These are phyloP conservation scores for Schizaphis graminum DNA, from an alignment of 2,888 invertebrate species.

Conservation along the genomic window DNA sequence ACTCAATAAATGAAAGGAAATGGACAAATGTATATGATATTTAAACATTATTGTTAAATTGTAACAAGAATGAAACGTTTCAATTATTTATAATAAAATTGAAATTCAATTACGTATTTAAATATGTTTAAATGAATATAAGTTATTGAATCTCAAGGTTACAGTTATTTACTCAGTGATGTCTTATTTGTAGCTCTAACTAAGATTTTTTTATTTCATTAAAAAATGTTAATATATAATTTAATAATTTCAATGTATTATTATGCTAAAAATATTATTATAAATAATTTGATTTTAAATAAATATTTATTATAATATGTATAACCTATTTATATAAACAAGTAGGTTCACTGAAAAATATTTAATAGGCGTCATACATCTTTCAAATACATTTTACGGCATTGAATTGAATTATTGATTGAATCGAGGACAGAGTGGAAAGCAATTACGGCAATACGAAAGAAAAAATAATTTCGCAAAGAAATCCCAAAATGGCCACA, in stretches of 20 bases:
- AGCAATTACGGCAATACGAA: constrained; percentile 50
- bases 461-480: constrained; percentile 53
- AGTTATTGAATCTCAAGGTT: constrained; percentile 33
- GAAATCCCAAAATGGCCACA: constrained; percentile 65
- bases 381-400: constrained; percentile 28
- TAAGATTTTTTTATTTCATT: neutral
- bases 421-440: constrained; percentile 16
- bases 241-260: neutral
- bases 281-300: neutral
- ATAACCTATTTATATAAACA: neutral
- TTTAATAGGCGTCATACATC: neutral
- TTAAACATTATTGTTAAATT: constrained; percentile 32
- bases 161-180: neutral
- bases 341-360: neutral
- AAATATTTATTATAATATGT: neutral
- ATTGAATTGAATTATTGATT: constrained; percentile 22
- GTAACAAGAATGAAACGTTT: constrained; percentile 31
- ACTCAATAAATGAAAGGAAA: constrained; percentile 50
- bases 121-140: constrained; percentile 1
- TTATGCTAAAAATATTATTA: neutral
- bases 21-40: neutral
- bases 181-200: neutral
- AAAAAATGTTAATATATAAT: neutral
- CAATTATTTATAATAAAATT: constrained; percentile 24
- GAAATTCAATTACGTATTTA: constrained; percentile 56